A percentile compares a stretch with the other conserved stretches of the same genome.
phyloP scores from a whole-genome alignment of 2,888 invertebrate species.

The Scelioninae gen. 1 region DNA sequence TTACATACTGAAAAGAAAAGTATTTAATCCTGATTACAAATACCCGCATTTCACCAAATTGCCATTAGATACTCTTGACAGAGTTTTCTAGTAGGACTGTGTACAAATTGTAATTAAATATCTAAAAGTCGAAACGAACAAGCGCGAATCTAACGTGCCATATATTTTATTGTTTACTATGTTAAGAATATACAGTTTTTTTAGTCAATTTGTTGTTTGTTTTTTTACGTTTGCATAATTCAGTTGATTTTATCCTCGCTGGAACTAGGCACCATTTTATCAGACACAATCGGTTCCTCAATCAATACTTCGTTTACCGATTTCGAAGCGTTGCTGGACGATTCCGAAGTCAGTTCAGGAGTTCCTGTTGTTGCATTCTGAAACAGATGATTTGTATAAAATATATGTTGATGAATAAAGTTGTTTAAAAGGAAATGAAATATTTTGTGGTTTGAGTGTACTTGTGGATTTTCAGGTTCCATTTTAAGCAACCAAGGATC shows the following conservation, averaged over 20 bases:
- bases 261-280: background rate
- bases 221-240: background rate
- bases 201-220: background rate
- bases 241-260: background rate
- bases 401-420: slow-evolving; percentile 50
- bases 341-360: slow-evolving; percentile 2
- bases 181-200: background rate
- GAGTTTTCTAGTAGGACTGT: too few relatives aligned
- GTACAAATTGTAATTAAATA: too few relatives aligned
- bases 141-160: too few relatives aligned
- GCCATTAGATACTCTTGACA: too few relatives aligned
- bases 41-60: too few relatives aligned
- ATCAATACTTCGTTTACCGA: background rate
- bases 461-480: slow-evolving; percentile 60
- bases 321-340: background rate
- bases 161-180: too few relatives aligned
- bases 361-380: slow-evolving; percentile 27
- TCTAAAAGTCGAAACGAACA: too few relatives aligned
- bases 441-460: slow-evolving; percentile 40
- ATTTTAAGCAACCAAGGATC: slow-evolving; percentile 87
- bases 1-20: too few relatives aligned
- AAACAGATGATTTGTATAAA: slow-evolving; percentile 31
- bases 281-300: background rate
- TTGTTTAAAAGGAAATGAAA: slow-evolving; percentile 20
- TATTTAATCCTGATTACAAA: too few relatives aligned